Base-by-base conservation (phyloP, 1,140 invertebrate species). In the Phocides pigmalion region DNA sequence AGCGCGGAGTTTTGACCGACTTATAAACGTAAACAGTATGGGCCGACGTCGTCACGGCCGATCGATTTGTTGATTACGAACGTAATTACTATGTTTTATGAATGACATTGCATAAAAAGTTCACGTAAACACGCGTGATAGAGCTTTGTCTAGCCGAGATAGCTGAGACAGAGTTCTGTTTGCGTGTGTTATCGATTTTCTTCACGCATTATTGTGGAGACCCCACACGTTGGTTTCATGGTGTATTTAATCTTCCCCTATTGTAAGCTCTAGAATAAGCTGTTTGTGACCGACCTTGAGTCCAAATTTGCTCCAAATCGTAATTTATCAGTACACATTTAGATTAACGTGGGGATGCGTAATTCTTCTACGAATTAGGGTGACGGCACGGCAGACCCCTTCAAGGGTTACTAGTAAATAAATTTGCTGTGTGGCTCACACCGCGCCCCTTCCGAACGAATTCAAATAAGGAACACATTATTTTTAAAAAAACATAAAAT, bases 61-160 rank as follows among this genome's bases (percentile, higher is more conserved):
- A 87, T 85, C 81, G 82, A 87, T 87, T 81, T 76, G 62, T 79
- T 80, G 72, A 79, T 80, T 84, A 82, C 66, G 64, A 66, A 56
- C 39, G 61, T 72, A 77, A 79, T 81, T 78, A 82, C 32, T 51
- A 44, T 47, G 59, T 72, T 85, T 88, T 81, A 85, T 88, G 84
- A 88, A 88, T 88, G 84, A 78, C 66, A 81, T 72, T 62, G 70
- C 49, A 65, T 69, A 73, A 82, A 80, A 64, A 64, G 64, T 63
- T 53, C 35, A 39, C 63, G 64, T 68, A 67, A 53, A 62, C 46
- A 64, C 47, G 65, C 20, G 20, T 66, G 56, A 25, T 47, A 58
- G 62, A 59, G 16, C 61, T 37, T 64, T 22, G 41, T 63, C 47
- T 66, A 62, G 25, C 67, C 15, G 59, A 15, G 41, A 64, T 16